phyloP scores from a whole-genome alignment of 2,888 invertebrate species.

The Watsonalla cultraria region DNA sequence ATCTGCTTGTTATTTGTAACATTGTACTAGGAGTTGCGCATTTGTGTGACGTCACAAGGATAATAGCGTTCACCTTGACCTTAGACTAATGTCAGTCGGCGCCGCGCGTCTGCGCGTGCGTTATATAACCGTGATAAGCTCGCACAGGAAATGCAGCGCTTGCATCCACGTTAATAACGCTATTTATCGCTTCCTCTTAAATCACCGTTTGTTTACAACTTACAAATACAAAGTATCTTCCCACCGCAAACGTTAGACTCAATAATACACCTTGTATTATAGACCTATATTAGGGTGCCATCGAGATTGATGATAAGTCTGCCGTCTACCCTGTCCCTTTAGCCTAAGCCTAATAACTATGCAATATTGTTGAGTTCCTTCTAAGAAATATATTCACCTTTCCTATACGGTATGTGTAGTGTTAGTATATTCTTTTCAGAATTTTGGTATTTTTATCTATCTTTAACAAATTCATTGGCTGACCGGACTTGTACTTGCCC shows the following conservation, averaged over 20 bases:
- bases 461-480: no score
- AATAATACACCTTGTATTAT: no score
- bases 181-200: background rate
- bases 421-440: no score
- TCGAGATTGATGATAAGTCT: no score
- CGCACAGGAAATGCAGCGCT: conserved; percentile 30
- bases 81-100: conserved; percentile 59
- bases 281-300: no score
- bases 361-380: no score
- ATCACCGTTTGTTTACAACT: background rate
- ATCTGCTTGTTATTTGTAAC: conserved; percentile 7
- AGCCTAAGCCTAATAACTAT: no score
- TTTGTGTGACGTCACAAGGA: conserved; percentile 55
- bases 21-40: conserved; percentile 35
- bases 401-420: no score
- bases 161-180: background rate
- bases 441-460: no score
- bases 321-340: no score
- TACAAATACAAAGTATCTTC: background rate
- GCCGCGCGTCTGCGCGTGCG: conserved; percentile 39
- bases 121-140: conserved; percentile 47
- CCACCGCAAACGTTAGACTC: background rate
- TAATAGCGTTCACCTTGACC: conserved; percentile 68
- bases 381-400: no score
- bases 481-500: no score